These are phyloP conservation scores for Falco naumanni DNA, from an alignment of 2,797 vertebrate species.

Conservation along the genomic window DNA sequence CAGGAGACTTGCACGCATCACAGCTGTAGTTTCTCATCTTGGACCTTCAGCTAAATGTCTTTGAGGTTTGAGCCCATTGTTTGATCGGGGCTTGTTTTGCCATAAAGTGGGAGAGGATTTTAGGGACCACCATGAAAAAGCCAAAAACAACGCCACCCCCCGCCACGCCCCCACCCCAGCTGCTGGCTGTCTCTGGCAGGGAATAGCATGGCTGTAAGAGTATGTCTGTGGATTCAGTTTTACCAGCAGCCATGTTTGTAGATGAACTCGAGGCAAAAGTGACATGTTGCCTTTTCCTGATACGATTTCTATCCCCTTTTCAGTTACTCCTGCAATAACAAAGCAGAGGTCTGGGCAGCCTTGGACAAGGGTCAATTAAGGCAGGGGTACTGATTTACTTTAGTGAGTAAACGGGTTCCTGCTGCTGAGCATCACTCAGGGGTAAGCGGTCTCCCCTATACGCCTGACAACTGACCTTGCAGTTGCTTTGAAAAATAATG, in stretches of 20 bases:
- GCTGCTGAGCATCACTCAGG: not conserved
- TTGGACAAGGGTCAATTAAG: not conserved
- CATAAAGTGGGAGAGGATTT: not conserved
- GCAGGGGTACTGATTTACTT: no score
- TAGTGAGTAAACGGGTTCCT: not conserved
- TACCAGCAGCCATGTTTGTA: not conserved
- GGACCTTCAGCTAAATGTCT: not conserved
- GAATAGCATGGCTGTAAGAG: rapidly evolving
- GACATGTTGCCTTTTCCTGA: not conserved
- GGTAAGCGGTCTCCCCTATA: not conserved
- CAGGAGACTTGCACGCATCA: rapidly evolving
- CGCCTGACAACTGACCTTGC: not conserved
- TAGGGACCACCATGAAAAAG: not conserved
- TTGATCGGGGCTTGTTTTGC: not conserved
- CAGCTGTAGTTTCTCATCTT: not conserved
- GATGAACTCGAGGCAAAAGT: not conserved
- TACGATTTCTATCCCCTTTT: not conserved
- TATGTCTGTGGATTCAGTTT: not conserved
- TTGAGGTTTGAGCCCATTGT: not conserved
- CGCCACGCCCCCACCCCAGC: no score
- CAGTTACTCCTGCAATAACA: not conserved
- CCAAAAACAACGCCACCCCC: no score
- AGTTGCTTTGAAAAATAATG: not conserved
- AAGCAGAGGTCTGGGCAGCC: not conserved
- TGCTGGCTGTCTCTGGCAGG: not conserved